Conservation (phyloP, 2,113 vertebrate species). For the Tupaia chinensis region DNA sequence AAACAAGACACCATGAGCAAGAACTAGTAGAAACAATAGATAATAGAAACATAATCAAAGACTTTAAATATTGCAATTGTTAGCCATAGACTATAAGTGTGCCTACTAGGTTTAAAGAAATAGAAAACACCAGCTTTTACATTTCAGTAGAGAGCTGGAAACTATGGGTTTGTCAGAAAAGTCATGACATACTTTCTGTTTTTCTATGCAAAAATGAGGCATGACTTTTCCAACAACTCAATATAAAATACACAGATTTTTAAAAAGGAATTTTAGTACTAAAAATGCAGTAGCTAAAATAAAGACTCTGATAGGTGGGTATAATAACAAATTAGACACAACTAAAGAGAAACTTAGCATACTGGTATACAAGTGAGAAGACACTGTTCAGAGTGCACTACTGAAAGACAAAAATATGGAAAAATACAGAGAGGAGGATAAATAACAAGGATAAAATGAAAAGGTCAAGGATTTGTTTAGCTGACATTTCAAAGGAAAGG, state of each 20-base stretch:
- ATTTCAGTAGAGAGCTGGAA: not conserved
- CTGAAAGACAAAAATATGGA: not conserved
- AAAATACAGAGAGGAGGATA: not conserved
- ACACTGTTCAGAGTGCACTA: not conserved
- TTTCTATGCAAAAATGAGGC: no score
- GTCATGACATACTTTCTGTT: no score
- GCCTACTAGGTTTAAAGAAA: not conserved
- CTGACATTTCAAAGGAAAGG: not conserved
- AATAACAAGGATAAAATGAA: not conserved
- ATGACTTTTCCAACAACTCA: no score
- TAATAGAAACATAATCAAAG: not conserved
- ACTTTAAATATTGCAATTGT: not conserved
- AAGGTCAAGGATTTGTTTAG: not conserved
- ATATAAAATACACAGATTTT: not conserved
- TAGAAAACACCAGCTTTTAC: not conserved
- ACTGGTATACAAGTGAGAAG: not conserved
- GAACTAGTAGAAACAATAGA: not conserved
- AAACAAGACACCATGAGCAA: not conserved
- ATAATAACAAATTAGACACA: not conserved
- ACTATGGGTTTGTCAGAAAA: not conserved
- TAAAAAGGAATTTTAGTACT: not conserved
- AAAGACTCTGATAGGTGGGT: not conserved
- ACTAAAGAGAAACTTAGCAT: conserved; percentile 19
- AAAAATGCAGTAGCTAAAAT: conserved; percentile 1
- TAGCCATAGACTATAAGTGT: not conserved